phyloP scores from a whole-genome alignment of 2,888 invertebrate species.

The Dynastes tityus region DNA sequence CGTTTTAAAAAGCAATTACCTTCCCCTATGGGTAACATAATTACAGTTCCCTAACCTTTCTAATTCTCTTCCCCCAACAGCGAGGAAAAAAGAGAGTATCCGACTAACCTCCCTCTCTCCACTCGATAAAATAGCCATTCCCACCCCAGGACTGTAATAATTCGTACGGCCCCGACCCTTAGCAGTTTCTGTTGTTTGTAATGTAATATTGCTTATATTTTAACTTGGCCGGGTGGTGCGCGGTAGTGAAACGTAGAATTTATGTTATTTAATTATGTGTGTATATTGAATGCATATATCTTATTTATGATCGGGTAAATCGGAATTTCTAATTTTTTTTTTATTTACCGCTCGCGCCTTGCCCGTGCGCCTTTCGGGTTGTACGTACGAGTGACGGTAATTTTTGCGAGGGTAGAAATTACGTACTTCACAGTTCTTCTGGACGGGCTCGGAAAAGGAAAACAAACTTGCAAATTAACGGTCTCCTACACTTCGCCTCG shows the following conservation, averaged over 20 bases:
- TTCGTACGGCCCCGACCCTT: slow-evolving; percentile 57
- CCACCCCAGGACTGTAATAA: slow-evolving; percentile 58
- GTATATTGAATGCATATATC: slow-evolving; percentile 58
- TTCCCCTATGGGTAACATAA: slow-evolving; percentile 66
- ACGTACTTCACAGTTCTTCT: slow-evolving; percentile 39
- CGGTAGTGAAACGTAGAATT: slow-evolving; percentile 59
- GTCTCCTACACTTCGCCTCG: slow-evolving; percentile 17
- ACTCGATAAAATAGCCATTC: slow-evolving; percentile 64
- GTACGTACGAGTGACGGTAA: slow-evolving; percentile 34
- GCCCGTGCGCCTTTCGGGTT: slow-evolving; percentile 8
- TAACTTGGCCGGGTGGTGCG: slow-evolving; percentile 54
- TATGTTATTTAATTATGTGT: slow-evolving; percentile 64
- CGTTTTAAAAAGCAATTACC: slow-evolving; percentile 70
- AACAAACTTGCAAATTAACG: slow-evolving; percentile 47
- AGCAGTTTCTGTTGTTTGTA: slow-evolving; percentile 60
- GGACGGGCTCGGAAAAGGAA: slow-evolving; percentile 29
- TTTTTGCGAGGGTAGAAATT: slow-evolving; percentile 40
- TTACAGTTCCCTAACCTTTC: slow-evolving; percentile 59
- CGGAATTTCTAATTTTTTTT: slow-evolving; percentile 46
- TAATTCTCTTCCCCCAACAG: slow-evolving; percentile 58
- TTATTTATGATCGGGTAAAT: slow-evolving; percentile 49
- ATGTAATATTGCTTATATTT: slow-evolving; percentile 67
- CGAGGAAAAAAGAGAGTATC: slow-evolving; percentile 57
- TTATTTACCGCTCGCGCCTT: slow-evolving; percentile 42
- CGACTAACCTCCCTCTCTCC: slow-evolving; percentile 61